A percentile compares a stretch with the other conserved stretches of the same genome.
These are phyloP conservation scores for Lytechinus variegatus DNA, from an alignment of 35 echinoderm and acorn worm species.

Conservation along the genomic window DNA sequence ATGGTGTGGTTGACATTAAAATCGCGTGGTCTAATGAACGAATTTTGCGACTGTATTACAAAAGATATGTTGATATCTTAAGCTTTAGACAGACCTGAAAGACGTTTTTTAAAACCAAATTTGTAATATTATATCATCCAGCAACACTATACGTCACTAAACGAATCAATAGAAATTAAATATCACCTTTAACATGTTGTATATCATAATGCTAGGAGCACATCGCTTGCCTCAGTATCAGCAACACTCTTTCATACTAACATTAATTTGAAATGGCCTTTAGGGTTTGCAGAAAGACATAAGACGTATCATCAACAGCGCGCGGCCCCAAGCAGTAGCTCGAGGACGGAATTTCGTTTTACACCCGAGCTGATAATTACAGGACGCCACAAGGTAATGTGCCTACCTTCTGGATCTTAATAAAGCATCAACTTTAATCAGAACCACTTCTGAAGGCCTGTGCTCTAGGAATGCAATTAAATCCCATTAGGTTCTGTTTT, in stretches of 20 bases:
- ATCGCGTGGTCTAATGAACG: no score
- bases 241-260: no score
- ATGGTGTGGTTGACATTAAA: no score
- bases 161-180: not conserved
- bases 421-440: constrained; percentile 34
- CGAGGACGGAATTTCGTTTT: not conserved
- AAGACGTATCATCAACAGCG: not conserved
- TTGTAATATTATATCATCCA: no score
- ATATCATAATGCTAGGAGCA: not conserved
- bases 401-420: constrained; percentile 42
- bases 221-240: not conserved
- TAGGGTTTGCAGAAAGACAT: not conserved
- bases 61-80: no score
- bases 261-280: not conserved
- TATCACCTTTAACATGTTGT: not conserved
- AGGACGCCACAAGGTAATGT: not conserved
- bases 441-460: not conserved
- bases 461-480: constrained; percentile 32
- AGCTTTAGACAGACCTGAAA: no score
- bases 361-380: constrained; percentile 21
- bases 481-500: constrained; percentile 20
- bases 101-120: no score
- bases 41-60: no score
- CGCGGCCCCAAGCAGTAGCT: not conserved
- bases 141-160: not conserved